These are phyloP conservation scores for Pogonomyrmex californicus DNA, from an alignment of 1,140 invertebrate genomes.

Conservation along the genomic window DNA sequence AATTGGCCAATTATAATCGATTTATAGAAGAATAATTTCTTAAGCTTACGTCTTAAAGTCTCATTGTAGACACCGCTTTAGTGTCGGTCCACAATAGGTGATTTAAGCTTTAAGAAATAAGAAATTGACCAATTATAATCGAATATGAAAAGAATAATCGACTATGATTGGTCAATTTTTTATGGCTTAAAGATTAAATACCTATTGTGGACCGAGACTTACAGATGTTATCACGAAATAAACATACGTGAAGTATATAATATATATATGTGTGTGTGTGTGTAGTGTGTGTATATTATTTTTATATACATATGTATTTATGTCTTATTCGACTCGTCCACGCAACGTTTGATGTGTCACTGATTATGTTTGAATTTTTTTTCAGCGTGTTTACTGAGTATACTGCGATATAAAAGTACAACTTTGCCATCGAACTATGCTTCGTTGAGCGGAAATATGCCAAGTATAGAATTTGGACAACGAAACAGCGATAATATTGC, in stretches of 20 bases:
- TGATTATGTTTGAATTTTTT: constrained; percentile 6
- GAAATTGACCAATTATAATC: no score
- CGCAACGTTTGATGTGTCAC: neutral
- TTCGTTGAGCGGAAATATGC: neutral
- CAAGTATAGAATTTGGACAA: constrained; percentile 45
- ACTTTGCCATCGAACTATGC: neutral
- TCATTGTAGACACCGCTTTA: no score
- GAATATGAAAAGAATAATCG: no score
- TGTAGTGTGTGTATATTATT: neutral
- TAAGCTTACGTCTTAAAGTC: no score
- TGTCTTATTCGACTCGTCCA: neutral
- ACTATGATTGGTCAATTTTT: no score
- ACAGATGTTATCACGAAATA: neutral
- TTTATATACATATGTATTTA: neutral
- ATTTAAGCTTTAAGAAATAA: no score
- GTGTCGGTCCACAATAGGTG: no score
- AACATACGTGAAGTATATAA: neutral
- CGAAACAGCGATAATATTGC: constrained; percentile 49
- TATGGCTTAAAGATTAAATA: no score
- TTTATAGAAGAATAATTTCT: no score
- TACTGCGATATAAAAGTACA: neutral
- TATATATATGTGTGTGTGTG: no score
- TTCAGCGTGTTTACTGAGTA: neutral
- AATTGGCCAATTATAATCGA: no score
- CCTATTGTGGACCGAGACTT: no score